Evolutionary conservation across 2,113 vertebrate genomes (phyloP), one percentile per base, ranked within the genome.

Genomic region (Planiliza haematocheilus): DNA sequence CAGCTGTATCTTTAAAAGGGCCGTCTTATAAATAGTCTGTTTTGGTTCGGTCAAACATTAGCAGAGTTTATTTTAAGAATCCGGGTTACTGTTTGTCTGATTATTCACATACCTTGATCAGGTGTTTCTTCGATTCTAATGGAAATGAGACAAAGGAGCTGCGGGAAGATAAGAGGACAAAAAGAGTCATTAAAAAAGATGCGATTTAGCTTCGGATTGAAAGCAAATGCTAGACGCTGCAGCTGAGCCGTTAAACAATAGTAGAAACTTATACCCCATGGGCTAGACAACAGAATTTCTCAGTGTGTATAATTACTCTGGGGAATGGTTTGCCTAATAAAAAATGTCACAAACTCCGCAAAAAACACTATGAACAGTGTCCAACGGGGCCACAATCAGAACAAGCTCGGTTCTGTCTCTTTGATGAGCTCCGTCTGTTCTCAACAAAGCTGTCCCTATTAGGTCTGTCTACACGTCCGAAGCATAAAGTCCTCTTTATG

Each of bases 61-160:
- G 59, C 72, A 16, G 59, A 62, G 74, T 79, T 69, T 81, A 83
- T 86, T 88, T 90, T 70, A 63, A 62, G 81, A 82, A 68, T 57
- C 16, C 8, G 10, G 43, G 37, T 63, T 63, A 21, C 21, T 21
- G 62, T 78, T 81, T 38, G 52, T 67, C 48, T 68, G 74, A 83
- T 69, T 58, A 48, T 55, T 83, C 71, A 82, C 84, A 30, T 87
- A 86, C 87, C 88, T 86, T 11, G 17, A 79, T 87, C 7, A 46
- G 78, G 60, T 10, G 77, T 63, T 36, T 69, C 58, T 49, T 53
- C 57, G 9, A 24, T 43, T 76, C 56, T 39, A 16, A 70, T 59
- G 58, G 18, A 57, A 62, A 53, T 30, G 48, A 64, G 45, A 58
- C 61, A 36, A 30, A 2, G 12, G 20, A 41, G 37, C 79, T 89